A percentile compares a stretch with the other conserved stretches of the same genome.
phyloP scores from a whole-genome alignment of 2,113 vertebrate genomes.

The Bubo bubo region DNA sequence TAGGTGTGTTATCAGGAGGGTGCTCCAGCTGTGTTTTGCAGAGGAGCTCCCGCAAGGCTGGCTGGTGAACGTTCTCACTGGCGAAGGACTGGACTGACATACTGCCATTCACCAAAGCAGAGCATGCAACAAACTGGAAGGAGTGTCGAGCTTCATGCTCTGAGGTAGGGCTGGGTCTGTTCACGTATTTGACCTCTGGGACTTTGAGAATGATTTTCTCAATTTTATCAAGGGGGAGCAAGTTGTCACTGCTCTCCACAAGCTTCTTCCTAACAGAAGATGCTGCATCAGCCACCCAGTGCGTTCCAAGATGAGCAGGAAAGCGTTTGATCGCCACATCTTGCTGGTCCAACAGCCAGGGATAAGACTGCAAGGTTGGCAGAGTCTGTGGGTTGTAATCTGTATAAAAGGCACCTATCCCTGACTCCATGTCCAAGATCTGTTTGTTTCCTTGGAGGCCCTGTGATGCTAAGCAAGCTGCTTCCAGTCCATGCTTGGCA shows the following conservation, averaged over 20 bases:
- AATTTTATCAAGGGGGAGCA: constrained; percentile 71
- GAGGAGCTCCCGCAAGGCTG: constrained; percentile 77
- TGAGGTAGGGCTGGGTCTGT: constrained; percentile 81
- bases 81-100: constrained; percentile 79
- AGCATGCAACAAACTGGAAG: constrained; percentile 89
- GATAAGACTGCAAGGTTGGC: constrained; percentile 65
- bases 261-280: constrained; percentile 76
- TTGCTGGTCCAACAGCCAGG: constrained; percentile 88
- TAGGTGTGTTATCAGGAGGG: constrained; percentile 83
- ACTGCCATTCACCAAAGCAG: constrained; percentile 80
- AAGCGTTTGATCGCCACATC: constrained; percentile 89
- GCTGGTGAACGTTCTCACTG: constrained; percentile 62
- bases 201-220: constrained; percentile 78
- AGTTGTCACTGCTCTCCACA: neutral
- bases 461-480: constrained; percentile 81
- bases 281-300: constrained; percentile 90
- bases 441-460: constrained; percentile 85
- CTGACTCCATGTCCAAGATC: constrained; percentile 82
- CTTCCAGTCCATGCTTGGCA: constrained; percentile 84
- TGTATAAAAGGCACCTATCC: constrained; percentile 89
- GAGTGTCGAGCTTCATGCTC: constrained; percentile 93
- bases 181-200: constrained; percentile 84
- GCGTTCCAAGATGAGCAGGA: constrained; percentile 90
- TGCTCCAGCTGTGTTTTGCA: constrained; percentile 80
- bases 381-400: constrained; percentile 82